Conservation (phyloP, 2,113 vertebrate genomes). For the Silurus asotus region DNA sequence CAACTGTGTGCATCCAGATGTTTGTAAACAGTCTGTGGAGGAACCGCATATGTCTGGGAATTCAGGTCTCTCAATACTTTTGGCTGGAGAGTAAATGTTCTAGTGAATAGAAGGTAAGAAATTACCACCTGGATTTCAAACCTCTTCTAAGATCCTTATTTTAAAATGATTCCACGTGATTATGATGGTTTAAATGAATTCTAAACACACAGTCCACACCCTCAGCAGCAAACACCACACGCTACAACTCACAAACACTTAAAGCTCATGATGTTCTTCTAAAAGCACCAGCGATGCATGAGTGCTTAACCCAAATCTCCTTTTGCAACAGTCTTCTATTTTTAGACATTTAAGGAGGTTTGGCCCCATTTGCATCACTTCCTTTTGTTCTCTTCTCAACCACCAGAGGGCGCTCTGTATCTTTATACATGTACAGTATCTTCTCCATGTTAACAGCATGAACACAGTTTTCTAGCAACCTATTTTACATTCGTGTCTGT, state of each 20-base stretch:
- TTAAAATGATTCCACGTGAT: too few relatives aligned
- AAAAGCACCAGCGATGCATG: not conserved
- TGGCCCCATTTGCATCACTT: not conserved
- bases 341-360: not conserved
- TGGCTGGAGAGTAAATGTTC: not conserved
- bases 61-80: not conserved
- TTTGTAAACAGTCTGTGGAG: too few relatives aligned
- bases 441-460: not conserved
- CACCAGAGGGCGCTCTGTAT: constrained; percentile 59
- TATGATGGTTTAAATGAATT: too few relatives aligned
- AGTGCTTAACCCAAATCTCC: not conserved
- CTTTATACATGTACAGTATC: constrained; percentile 4
- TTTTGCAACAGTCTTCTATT: not conserved
- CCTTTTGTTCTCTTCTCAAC: constrained; percentile 20
- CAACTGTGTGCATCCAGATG: too few relatives aligned
- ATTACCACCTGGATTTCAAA: not conserved
- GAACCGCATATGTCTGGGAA: too few relatives aligned
- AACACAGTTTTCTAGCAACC: not conserved
- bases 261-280: not conserved
- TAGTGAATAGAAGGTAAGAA: not conserved
- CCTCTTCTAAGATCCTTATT: too few relatives aligned
- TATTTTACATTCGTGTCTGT: not conserved
- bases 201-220: too few relatives aligned
- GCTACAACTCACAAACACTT: not conserved
- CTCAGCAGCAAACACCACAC: not conserved